phyloP scores from a whole-genome alignment of 2,797 vertebrate genomes.

The Hydrophis major region DNA sequence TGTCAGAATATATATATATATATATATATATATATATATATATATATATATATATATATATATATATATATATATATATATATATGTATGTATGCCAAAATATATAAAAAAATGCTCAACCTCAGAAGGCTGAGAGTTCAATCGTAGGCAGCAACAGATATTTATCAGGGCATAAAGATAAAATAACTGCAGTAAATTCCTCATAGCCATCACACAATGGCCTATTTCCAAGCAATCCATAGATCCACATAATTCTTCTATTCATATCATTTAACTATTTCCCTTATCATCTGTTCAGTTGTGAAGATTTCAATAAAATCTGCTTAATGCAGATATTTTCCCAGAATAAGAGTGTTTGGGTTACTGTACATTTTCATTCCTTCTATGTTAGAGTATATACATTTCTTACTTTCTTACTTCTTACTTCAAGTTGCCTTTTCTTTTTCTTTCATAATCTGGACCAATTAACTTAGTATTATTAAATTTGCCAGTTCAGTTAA shows the following conservation, averaged over 20 bases:
- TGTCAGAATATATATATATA: fast-evolving
- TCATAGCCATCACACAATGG: no score
- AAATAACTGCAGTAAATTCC: no score
- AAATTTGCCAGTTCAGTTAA: background rate
- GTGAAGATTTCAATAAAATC: background rate
- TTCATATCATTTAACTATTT: background rate
- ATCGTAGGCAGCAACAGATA: no score
- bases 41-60: no score
- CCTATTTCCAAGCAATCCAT: background rate
- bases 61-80: no score
- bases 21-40: fast-evolving
- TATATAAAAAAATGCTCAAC: no score
- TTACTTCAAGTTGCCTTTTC: background rate
- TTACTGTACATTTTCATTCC: background rate
- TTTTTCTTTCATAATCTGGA: background rate
- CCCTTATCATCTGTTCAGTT: background rate
- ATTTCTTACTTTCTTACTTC: background rate
- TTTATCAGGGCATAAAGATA: no score
- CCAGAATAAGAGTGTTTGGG: background rate
- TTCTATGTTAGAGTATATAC: background rate
- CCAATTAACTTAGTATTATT: background rate
- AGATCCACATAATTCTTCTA: background rate
- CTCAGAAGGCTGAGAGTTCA: no score
- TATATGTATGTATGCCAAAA: no score
- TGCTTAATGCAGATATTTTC: background rate